Evolutionary conservation across 2,113 vertebrate species (phyloP), one percentile per base, ranked within the genome.

Genomic region (Nerophis lumbriciformis): DNA sequence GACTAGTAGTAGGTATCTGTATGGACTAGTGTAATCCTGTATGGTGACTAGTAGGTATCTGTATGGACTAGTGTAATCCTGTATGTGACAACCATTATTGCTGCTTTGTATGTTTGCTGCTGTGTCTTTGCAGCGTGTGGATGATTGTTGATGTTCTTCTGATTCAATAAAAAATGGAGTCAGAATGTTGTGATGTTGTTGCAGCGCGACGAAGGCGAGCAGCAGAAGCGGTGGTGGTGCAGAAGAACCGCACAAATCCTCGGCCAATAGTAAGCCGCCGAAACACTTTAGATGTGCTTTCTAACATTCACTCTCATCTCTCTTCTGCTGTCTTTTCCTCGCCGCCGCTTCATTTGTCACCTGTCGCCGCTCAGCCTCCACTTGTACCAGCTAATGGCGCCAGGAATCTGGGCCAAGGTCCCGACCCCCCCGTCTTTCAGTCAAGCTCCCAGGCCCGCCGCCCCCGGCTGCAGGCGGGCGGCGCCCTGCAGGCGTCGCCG

Each of bases 321-420:
- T 72, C 61, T 68, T 63, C 47, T 80, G 48, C 63, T 63, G 28
- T 73, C 63, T 80, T 50, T 52, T 67, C 15, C 61, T 36, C 58
- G 44, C 42, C 16, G 61, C 35, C 49, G 48, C 53, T 44, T 71
- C 54, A 67, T 72, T 74, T 78, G 53, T 75, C 48, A 69, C 65
- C 48, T 74, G 28, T 36, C 79, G 47, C 45, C 71, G 67, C 74
- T 66, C 68, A 90, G 89, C 77, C 73, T 69, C 57, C 63, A 71
- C 63, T 77, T 66, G 76, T 70, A 67, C 75, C 58, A 35, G 63
- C 72, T 66, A 77, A 75, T 73, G 65, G 55, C 58, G 35, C 59
- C 16, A 74, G 75, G 53, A 63, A 74, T 60, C 61, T 63, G 59
- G 72, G 53, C 63, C 78, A 48, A 70, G 81, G 66, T 73, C 71